phyloP scores from a whole-genome alignment of 2,113 vertebrate genomes.

The Petrocephalus zakoni region DNA sequence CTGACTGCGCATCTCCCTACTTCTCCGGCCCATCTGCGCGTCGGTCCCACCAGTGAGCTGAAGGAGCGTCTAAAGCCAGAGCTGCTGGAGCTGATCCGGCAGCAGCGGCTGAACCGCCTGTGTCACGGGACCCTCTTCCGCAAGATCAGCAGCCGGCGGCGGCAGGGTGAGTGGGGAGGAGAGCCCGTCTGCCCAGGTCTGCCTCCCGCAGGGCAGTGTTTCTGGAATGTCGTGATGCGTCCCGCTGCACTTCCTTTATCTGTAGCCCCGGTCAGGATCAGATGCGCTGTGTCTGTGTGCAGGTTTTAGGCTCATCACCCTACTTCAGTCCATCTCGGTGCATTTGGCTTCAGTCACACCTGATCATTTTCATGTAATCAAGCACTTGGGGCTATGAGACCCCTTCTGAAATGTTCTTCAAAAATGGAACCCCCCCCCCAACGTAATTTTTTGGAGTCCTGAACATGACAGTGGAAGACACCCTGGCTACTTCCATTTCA shows the following conservation, averaged over 20 bases:
- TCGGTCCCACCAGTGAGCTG: constrained; percentile 66
- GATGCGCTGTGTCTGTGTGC: neutral
- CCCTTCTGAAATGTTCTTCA: neutral
- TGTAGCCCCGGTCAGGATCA: neutral
- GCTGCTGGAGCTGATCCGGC: constrained; percentile 80
- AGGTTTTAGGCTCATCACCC: neutral
- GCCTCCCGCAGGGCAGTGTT: neutral
- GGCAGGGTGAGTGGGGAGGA: constrained; percentile 70
- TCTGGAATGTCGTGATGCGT: neutral
- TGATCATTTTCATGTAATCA: neutral
- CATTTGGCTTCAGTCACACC: neutral
- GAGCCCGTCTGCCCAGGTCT: neutral
- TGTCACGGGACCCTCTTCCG: constrained; percentile 89
- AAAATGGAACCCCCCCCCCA: neutral
- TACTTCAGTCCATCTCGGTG: neutral
- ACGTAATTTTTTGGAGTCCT: neutral
- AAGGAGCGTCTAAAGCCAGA: constrained; percentile 88
- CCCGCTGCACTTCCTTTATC: neutral
- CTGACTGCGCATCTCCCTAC: neutral
- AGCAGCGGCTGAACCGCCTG: constrained; percentile 86
- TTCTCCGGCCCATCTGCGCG: neutral
- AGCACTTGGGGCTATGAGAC: neutral
- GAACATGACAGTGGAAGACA: neutral
- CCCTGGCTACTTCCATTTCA: constrained; percentile 39
- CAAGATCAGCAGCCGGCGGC: constrained; percentile 88